A percentile compares a stretch with the other conserved stretches of the same genome.
phyloP scores from a whole-genome alignment of 2,113 vertebrate genomes.

The Equus quagga region DNA sequence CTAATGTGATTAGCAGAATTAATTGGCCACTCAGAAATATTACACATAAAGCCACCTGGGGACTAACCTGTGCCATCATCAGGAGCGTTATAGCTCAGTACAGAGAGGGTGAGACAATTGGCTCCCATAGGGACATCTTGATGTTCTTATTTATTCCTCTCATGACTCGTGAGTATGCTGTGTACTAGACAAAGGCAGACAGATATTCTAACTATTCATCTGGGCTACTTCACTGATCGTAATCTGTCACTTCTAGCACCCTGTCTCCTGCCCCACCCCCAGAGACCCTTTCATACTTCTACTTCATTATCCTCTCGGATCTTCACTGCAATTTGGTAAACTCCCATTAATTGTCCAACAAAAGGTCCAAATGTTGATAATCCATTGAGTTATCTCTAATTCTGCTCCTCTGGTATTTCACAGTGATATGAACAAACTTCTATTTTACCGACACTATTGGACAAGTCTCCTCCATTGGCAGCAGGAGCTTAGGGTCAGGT shows the following conservation, averaged over 20 bases:
- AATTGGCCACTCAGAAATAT: slow-evolving; percentile 73
- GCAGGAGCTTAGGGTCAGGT: neutral
- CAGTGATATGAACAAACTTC: neutral
- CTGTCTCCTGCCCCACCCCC: neutral
- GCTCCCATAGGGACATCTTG: neutral
- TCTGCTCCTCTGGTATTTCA: neutral
- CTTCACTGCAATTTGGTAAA: neutral
- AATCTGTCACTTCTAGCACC: neutral
- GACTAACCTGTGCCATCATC: neutral
- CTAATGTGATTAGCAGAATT: slow-evolving; percentile 78
- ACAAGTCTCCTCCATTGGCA: neutral
- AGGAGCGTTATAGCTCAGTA: neutral
- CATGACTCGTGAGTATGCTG: neutral
- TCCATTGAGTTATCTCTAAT: neutral
- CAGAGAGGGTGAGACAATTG: neutral
- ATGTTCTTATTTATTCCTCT: neutral
- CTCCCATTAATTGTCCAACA: neutral
- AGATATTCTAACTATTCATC: neutral
- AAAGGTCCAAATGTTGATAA: neutral
- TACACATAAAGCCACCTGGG: slow-evolving; percentile 52
- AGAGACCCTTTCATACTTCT: neutral
- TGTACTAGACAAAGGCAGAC: neutral
- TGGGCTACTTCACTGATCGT: neutral
- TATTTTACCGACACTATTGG: neutral
- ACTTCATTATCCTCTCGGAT: fast-evolving